phyloP scores from a whole-genome alignment of 2,888 invertebrate species.

The Hyppa rectilinea region DNA sequence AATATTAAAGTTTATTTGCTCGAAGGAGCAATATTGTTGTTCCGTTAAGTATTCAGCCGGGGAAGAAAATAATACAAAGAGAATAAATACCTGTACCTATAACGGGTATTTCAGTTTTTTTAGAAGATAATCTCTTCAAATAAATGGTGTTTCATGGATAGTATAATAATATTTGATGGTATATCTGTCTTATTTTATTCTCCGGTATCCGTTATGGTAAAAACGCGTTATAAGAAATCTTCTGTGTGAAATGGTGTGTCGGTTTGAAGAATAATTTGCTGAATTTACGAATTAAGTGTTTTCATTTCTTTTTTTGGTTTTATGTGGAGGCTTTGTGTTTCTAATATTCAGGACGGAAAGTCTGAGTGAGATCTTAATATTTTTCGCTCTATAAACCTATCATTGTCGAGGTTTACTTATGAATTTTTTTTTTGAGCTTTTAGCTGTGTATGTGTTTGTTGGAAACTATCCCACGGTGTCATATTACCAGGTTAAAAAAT shows the following conservation, averaged over 20 bases:
- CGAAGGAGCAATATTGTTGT: slow-evolving; percentile 11
- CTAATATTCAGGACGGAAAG: not conserved
- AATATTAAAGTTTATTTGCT: slow-evolving; percentile 37
- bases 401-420: no score
- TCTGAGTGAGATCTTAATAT: not conserved
- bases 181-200: not conserved
- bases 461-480: not conserved
- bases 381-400: not conserved
- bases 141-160: not conserved
- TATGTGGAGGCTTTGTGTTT: not conserved
- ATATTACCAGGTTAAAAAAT: no score
- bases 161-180: slow-evolving; percentile 13
- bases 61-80: no score
- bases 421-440: not conserved
- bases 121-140: slow-evolving; percentile 1
- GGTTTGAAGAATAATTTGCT: slow-evolving; percentile 20
- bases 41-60: not conserved
- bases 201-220: not conserved
- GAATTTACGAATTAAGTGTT: slow-evolving; percentile 6
- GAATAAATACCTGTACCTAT: no score
- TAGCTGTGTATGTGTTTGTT: not conserved
- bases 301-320: slow-evolving; percentile 29
- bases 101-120: slow-evolving; percentile 7
- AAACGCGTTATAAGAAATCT: slow-evolving; percentile 15
- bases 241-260: slow-evolving; percentile 14